Percentiles rank a stretch among this genome's conserved stretches.
phyloP scores from a whole-genome alignment of 2,888 invertebrate species.

The Lymantria dispar region DNA sequence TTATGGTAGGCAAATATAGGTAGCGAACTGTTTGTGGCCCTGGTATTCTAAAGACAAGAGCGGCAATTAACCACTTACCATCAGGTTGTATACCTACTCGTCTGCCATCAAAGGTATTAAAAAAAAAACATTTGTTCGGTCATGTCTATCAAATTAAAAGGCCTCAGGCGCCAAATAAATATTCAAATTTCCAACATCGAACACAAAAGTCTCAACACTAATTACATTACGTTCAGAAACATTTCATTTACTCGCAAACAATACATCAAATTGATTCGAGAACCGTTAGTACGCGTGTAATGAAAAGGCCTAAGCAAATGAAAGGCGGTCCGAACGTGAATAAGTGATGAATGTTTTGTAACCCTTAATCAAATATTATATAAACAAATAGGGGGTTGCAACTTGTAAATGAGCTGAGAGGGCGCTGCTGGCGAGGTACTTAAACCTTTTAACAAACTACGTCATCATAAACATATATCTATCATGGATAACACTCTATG shows the following conservation, averaged over 20 bases:
- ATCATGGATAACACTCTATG: too few relatives aligned
- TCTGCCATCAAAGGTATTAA: too few relatives aligned
- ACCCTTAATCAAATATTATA: slow-evolving; percentile 36
- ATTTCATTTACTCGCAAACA: slow-evolving; percentile 10
- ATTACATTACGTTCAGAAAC: slow-evolving; percentile 19
- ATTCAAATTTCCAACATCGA: slow-evolving; percentile 1
- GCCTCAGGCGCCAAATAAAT: not conserved
- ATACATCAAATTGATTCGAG: slow-evolving; percentile 31
- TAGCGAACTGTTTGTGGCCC: too few relatives aligned
- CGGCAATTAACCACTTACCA: too few relatives aligned
- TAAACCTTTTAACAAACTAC: slow-evolving; percentile 4
- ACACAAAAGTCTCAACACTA: slow-evolving; percentile 18
- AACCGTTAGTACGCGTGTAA: slow-evolving; percentile 21
- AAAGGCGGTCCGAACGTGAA: slow-evolving; percentile 33
- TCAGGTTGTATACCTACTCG: too few relatives aligned
- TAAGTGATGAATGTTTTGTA: slow-evolving; percentile 39
- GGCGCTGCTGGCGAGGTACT: slow-evolving; percentile 3
- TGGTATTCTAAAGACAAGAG: too few relatives aligned
- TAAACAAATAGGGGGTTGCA: slow-evolving; percentile 26
- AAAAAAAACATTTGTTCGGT: too few relatives aligned
- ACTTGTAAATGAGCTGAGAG: slow-evolving; percentile 10
- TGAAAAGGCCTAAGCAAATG: not conserved
- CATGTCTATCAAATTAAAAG: too few relatives aligned
- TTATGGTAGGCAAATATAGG: too few relatives aligned
- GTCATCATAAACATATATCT: not conserved